These are phyloP conservation scores for Nineta flava DNA, from an alignment of 2,888 invertebrate species.

Conservation along the genomic window DNA sequence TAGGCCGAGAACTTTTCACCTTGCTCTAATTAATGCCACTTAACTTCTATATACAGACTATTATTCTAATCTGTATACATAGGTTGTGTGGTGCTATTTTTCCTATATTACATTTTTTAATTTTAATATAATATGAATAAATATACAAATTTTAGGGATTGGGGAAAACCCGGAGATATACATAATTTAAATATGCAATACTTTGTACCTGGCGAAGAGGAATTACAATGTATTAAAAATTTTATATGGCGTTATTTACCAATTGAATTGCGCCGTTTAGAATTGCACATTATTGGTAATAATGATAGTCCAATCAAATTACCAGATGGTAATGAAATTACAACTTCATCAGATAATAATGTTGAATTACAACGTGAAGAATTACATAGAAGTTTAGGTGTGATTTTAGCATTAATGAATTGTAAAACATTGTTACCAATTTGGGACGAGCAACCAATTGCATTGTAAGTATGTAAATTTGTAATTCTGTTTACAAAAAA, in stretches of 20 bases:
- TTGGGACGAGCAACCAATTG: conserved; percentile 44
- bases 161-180: conserved; percentile 59
- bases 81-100: too few species aligned
- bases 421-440: conserved; percentile 52
- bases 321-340: background rate
- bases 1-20: too few species aligned
- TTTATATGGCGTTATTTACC: conserved; percentile 48
- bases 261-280: conserved; percentile 36
- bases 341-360: conserved; percentile 23
- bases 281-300: conserved; percentile 11
- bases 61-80: too few species aligned
- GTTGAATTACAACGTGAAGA: conserved; percentile 44
- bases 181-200: conserved; percentile 51
- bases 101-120: too few species aligned
- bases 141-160: conserved; percentile 36
- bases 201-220: conserved; percentile 59
- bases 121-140: background rate
- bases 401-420: conserved; percentile 47
- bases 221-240: conserved; percentile 47
- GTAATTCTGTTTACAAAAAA: conserved; percentile 7
- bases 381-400: conserved; percentile 46
- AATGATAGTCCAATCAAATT: background rate
- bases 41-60: too few species aligned
- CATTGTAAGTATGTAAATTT: conserved; percentile 31
- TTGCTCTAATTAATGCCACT: too few species aligned